Conservation (phyloP, 2,113 vertebrate species). For the Bagarius yarrelli region DNA sequence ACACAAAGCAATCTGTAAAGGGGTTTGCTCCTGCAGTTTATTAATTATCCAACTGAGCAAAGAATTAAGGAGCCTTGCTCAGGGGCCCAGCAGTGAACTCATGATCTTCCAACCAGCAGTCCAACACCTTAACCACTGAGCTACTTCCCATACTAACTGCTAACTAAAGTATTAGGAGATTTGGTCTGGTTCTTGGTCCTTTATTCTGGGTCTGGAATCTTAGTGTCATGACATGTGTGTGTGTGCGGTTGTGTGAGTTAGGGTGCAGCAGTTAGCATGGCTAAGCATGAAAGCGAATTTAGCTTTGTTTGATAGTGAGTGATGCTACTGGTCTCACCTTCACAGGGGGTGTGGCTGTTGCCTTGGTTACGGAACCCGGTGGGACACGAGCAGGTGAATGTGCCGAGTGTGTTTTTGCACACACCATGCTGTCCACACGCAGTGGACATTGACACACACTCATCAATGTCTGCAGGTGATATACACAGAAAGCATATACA, state of each 20-base stretch:
- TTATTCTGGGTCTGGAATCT: neutral
- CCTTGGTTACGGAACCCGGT: conserved; percentile 43
- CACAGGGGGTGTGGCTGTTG: conserved; percentile 10
- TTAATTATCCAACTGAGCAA: too few relatives aligned
- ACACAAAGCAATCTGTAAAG: neutral
- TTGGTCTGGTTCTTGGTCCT: neutral
- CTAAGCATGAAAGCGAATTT: conserved; percentile 11
- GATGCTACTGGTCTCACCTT: conserved; percentile 52
- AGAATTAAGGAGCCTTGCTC: too few relatives aligned
- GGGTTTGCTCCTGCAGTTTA: neutral
- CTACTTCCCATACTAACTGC: neutral
- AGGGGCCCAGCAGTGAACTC: too few relatives aligned
- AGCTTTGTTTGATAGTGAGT: neutral
- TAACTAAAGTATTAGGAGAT: neutral
- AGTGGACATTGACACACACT: neutral
- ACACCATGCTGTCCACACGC: conserved; percentile 45
- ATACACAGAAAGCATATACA: conserved; percentile 2
- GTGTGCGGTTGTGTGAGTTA: conserved; percentile 8
- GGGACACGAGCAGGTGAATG: conserved; percentile 55
- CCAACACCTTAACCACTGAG: too few relatives aligned
- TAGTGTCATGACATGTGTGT: neutral
- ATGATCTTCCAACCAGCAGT: too few relatives aligned
- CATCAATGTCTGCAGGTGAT: conserved; percentile 57
- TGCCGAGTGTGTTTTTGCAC: conserved; percentile 60
- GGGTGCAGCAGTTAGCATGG: conserved; percentile 8